Percentiles rank a stretch among this genome's conserved stretches.
These are phyloP conservation scores for Platerodrilus igneus DNA, from an alignment of 2,888 invertebrate species.

Conservation along the genomic window DNA sequence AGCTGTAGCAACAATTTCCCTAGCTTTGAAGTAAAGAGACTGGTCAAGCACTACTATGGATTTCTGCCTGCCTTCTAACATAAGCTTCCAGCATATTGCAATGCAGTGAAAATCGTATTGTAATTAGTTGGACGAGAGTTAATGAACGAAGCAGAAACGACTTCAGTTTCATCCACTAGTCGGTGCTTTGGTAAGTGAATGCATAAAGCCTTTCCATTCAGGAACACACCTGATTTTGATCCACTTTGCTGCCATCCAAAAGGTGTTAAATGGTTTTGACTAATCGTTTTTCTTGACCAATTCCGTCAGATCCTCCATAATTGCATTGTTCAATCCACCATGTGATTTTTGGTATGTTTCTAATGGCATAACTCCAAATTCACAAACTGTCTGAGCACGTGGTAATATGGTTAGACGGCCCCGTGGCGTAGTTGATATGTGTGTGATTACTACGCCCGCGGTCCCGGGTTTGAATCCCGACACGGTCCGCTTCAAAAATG, in stretches of 20 bases:
- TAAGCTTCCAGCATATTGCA: slow-evolving; percentile 11
- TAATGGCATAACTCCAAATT: background rate
- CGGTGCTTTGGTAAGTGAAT: background rate
- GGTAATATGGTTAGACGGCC: background rate
- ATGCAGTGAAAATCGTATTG: slow-evolving; percentile 14
- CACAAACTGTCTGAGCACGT: background rate
- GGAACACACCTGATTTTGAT: slow-evolving; percentile 1
- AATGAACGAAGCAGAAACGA: slow-evolving; percentile 10
- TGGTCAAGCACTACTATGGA: slow-evolving; percentile 6
- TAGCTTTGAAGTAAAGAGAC: background rate
- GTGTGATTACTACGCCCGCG: too few species aligned
- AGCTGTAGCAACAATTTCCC: background rate
- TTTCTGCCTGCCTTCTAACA: slow-evolving; percentile 12
- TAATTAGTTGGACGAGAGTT: slow-evolving; percentile 13
- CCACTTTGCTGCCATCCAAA: slow-evolving; percentile 2
- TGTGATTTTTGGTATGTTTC: slow-evolving; percentile 1
- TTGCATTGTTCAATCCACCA: background rate
- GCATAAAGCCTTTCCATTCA: background rate
- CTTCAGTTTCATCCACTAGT: background rate
- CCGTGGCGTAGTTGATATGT: too few species aligned
- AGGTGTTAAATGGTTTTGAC: background rate
- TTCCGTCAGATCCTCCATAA: slow-evolving; percentile 2
- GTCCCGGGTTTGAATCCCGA: too few species aligned
- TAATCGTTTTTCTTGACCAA: background rate
- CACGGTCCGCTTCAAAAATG: too few species aligned